Percentiles rank a stretch among this genome's conserved stretches.
Evolutionary conservation across 2,888 invertebrate species (phyloP).

Genomic region (Lasioglossum figueresi): DNA sequence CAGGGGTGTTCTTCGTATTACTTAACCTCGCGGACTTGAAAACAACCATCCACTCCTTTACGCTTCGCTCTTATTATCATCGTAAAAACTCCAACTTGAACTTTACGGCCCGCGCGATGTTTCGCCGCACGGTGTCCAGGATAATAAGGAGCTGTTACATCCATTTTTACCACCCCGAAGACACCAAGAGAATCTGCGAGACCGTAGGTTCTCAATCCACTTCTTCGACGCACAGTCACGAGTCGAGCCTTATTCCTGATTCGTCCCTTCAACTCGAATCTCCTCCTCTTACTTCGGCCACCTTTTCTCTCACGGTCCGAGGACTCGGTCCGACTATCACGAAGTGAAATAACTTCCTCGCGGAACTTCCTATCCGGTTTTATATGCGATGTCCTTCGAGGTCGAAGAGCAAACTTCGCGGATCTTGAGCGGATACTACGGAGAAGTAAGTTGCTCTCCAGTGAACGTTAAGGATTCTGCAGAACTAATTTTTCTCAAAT

Average conservation of each 20-base stretch:
- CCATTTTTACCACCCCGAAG: not conserved
- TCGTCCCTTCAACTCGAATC: not conserved
- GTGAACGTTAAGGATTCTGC: not conserved
- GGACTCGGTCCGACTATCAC: not conserved
- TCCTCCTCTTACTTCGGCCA: not conserved
- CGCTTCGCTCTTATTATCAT: not conserved
- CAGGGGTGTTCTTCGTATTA: not conserved
- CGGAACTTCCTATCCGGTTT: not conserved
- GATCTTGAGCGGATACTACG: not conserved
- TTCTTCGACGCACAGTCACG: not conserved
- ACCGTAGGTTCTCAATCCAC: not conserved
- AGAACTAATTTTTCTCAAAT: not conserved
- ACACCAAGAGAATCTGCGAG: not conserved
- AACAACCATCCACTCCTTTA: not conserved
- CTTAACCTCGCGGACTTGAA: not conserved
- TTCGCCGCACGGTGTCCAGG: not conserved
- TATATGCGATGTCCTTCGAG: not conserved
- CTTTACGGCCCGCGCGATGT: not conserved
- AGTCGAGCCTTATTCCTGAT: not conserved
- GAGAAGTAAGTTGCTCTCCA: not conserved
- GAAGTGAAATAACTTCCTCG: not conserved
- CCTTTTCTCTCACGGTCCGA: not conserved
- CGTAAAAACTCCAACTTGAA: slow-evolving; percentile 2
- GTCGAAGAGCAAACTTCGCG: not conserved
- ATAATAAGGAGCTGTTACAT: not conserved